Percentiles rank a stretch among this genome's conserved stretches.
Evolutionary conservation across 2,797 vertebrate species (phyloP).

Genomic region (Darevskia mixta): DNA sequence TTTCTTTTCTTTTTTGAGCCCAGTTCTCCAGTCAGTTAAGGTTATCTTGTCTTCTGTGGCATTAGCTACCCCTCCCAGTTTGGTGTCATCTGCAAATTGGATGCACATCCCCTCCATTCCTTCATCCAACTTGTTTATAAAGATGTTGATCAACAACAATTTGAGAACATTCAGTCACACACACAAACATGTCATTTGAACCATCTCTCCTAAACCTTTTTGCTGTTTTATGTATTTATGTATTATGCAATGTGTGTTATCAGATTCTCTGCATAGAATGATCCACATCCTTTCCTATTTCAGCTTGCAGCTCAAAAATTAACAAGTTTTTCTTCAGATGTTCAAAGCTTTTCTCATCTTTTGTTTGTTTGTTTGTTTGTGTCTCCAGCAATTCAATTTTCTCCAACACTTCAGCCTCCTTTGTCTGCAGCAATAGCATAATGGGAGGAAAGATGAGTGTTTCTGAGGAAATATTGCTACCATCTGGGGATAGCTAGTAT

Average conservation of each 20-base stretch:
- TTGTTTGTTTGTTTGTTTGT: neutral
- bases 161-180: neutral
- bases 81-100: too few species aligned
- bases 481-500: constrained; percentile 4
- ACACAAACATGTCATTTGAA: neutral
- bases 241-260: neutral
- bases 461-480: constrained; percentile 7
- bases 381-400: constrained; percentile 28
- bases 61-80: too few species aligned
- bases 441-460: too few species aligned
- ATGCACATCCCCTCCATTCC: too few species aligned
- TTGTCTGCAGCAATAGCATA: constrained; percentile 19
- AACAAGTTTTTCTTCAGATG: constrained; percentile 25
- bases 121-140: too few species aligned
- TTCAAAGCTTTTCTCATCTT: constrained; percentile 25
- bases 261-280: neutral
- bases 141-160: neutral
- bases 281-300: constrained; percentile 9
- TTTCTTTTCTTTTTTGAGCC: too few species aligned
- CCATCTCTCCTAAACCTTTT: neutral
- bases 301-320: constrained; percentile 20
- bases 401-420: constrained; percentile 33
- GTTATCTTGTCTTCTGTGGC: too few species aligned
- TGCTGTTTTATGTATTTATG: constrained; percentile 11
- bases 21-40: too few species aligned